phyloP scores from a whole-genome alignment of 2,888 invertebrate species.

The Agonopterix alstromeriana region DNA sequence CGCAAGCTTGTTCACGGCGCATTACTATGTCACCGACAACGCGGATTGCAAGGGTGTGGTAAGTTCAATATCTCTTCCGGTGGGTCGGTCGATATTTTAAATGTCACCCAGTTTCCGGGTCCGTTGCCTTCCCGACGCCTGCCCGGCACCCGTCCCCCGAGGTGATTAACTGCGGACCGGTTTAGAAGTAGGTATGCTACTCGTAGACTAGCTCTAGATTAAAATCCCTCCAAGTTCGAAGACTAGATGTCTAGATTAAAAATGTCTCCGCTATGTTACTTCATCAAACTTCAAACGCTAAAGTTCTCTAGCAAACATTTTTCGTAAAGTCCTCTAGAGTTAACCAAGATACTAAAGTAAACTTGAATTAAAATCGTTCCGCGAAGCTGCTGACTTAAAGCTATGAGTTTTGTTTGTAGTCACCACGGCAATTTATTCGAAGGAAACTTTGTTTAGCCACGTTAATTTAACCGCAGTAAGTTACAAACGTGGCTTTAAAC shows the following conservation, averaged over 20 bases:
- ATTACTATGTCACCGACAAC: conserved; percentile 3
- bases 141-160: conserved; percentile 11
- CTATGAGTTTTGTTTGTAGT: conserved; percentile 26
- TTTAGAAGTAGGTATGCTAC: conserved; percentile 22
- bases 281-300: background rate
- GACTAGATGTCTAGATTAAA: conserved; percentile 6
- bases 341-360: background rate
- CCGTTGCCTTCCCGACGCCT: conserved; percentile 19
- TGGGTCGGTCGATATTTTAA: conserved; percentile 48
- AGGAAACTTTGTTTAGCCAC: conserved; percentile 25
- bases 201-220: conserved; percentile 25
- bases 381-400: conserved; percentile 3
- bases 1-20: background rate
- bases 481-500: conserved; percentile 13
- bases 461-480: conserved; percentile 24
- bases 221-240: conserved; percentile 11
- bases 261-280: background rate
- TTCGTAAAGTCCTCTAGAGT: background rate
- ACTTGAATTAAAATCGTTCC: conserved; percentile 2
- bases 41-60: conserved; percentile 22
- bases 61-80: conserved; percentile 33
- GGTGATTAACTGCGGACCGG: conserved; percentile 41
- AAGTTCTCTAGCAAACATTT: background rate
- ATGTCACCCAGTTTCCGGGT: conserved; percentile 56
- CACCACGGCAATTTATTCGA: conserved; percentile 22